phyloP scores from a whole-genome alignment of 2,888 invertebrate species.

The Agrochola circellaris region DNA sequence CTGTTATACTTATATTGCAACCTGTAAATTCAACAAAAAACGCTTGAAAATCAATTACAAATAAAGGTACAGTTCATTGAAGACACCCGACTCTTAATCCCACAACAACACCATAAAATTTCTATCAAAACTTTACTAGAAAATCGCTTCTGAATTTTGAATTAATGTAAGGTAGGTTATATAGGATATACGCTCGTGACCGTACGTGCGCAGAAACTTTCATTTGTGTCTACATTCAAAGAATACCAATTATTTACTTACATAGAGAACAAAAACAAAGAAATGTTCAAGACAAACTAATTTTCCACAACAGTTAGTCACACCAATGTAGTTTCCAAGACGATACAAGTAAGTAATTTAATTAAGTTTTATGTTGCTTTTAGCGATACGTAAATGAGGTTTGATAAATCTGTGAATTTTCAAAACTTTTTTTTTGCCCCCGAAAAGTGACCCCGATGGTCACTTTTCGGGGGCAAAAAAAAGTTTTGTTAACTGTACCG shows the following conservation, averaged over 20 bases:
- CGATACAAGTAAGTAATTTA: no score
- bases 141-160: neutral
- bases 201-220: neutral
- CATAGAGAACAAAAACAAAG: neutral
- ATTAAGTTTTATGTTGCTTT: neutral
- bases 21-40: no score
- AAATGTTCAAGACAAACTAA: neutral
- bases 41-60: no score
- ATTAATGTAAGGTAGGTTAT: neutral
- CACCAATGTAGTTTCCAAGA: no score
- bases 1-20: no score
- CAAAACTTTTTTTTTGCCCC: no score
- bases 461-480: no score
- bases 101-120: neutral
- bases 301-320: neutral
- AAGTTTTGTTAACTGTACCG: no score
- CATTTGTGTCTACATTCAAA: neutral
- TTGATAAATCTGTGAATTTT: neutral
- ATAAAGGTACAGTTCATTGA: no score
- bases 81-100: no score
- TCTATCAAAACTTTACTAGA: neutral
- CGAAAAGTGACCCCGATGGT: no score
- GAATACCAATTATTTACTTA: neutral
- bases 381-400: neutral
- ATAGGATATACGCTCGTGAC: neutral